These are phyloP conservation scores for Drosophila kokeensis DNA, from an alignment of 2,888 invertebrate genomes.

Conservation along the genomic window DNA sequence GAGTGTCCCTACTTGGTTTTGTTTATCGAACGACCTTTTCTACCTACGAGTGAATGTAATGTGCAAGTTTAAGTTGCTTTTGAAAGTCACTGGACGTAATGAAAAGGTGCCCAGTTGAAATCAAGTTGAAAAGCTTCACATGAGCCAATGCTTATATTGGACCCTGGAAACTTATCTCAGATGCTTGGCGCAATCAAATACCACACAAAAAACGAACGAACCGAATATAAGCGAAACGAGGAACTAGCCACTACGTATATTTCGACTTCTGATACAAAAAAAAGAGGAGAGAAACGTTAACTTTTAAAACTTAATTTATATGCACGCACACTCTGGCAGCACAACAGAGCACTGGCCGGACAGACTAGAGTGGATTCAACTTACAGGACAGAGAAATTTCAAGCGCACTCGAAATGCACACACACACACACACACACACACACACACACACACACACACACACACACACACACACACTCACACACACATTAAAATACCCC, in stretches of 20 bases:
- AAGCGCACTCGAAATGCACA: conserved; percentile 11
- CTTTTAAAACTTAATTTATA: conserved; percentile 80
- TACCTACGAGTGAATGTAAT: conserved; percentile 22
- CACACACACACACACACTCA: too few species aligned
- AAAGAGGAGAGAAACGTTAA: conserved; percentile 49
- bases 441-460: conserved; percentile 10
- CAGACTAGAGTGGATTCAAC: conserved; percentile 54
- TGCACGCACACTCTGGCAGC: conserved; percentile 62
- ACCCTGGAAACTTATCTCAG: conserved; percentile 39
- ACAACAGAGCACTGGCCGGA: conserved; percentile 11
- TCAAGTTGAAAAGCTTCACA: conserved; percentile 31
- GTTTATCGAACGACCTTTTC: conserved; percentile 14
- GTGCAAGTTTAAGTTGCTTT: conserved; percentile 21
- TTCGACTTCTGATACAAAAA: conserved; percentile 65
- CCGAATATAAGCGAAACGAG: conserved; percentile 25
- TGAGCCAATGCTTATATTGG: conserved; percentile 3
- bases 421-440: conserved; percentile 10
- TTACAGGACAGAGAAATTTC: conserved; percentile 51
- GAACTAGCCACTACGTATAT: conserved; percentile 69
- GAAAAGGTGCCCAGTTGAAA: conserved; percentile 46
- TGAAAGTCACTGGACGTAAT: conserved; percentile 20
- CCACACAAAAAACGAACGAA: conserved; percentile 21
- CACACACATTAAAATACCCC: conserved; percentile 13
- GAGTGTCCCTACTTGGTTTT: not conserved
- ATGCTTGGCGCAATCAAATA: conserved; percentile 64